Percentiles rank a stretch among this genome's conserved stretches.
Conservation (phyloP, 2,888 invertebrate genomes). For the Thumatha senex region DNA sequence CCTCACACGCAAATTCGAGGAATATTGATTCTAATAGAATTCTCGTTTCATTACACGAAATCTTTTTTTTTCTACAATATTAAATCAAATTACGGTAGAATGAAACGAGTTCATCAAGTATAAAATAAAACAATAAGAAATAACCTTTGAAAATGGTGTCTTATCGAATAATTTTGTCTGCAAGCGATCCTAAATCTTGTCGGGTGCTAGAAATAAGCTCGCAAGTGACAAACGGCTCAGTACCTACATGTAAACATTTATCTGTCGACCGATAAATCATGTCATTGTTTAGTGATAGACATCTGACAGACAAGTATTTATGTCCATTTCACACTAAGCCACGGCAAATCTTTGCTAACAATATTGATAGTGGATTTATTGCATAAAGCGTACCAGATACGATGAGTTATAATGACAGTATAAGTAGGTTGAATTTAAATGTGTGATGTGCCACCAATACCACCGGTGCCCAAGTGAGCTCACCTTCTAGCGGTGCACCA, state of each 20-base stretch:
- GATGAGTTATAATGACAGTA: no score
- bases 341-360: conserved; percentile 28
- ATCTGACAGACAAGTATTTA: conserved; percentile 51
- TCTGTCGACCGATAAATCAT: conserved; percentile 50
- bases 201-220: conserved; percentile 22
- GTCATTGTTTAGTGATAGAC: conserved; percentile 49
- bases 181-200: conserved; percentile 28
- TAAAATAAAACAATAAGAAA: no score
- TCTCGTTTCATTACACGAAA: no score
- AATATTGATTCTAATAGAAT: no score
- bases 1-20: no score
- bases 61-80: no score
- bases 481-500: no score
- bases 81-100: no score
- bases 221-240: conserved; percentile 27
- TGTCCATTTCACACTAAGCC: conserved; percentile 43
- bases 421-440: no score
- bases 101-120: not conserved
- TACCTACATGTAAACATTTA: conserved; percentile 46
- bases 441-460: no score
- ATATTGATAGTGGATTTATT: conserved; percentile 5
- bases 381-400: not conserved
- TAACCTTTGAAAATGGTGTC: conserved; percentile 5
- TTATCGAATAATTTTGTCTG: conserved; percentile 5
- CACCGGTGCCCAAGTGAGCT: no score